Evolutionary conservation across 2,797 vertebrate genomes (phyloP), one percentile per base, ranked within the genome.

Genomic region (Smutsia gigantea): DNA sequence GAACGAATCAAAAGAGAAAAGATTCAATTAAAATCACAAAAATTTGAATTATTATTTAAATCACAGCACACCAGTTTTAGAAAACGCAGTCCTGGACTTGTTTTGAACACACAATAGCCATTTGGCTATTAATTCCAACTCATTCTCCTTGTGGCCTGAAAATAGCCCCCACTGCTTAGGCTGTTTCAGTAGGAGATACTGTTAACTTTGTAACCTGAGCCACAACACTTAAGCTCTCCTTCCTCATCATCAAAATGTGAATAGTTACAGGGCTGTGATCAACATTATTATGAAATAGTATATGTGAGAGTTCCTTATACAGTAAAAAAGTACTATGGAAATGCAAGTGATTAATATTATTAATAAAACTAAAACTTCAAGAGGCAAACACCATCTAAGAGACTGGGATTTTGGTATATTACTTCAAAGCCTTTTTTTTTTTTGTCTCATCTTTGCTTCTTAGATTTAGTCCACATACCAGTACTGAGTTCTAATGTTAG

Each of bases 11-110:
- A 90, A 91, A 79, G 5, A 91, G 31, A 59, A 77, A 93, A 83
- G 27, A 72, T 88, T 83, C 42, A 88, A 86, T 25, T 46, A 93
- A 86, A 71, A 81, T 46, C 66, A 82, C 51, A 55, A 83, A 29
- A 90, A 94, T 63, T 49, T 94, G 64, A 94, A 95, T 39, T 89
- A 18, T 39, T 89, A 85, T 18, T 89, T 96, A 75, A 92, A 92
- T 92, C 63, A 74, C 27, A 89, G 93, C 96, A 93, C 87, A 37
- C 68, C 66, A 91, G 66, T 64, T 95, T 72, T 64, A 77, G 87
- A 93, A 94, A 91, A 88, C 29, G 12, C 34, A 42, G 51, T 78
- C 55, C 71, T 1, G 75, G 9, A 46, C 42, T 97, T 75, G 51
- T 49, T 75, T 92, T 95, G 57, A 91, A 95, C 92, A 90, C 46